A percentile compares a stretch with the other conserved stretches of the same genome.
These are phyloP conservation scores for Cantharis rustica DNA, from an alignment of 2,888 invertebrate species.

Conservation along the genomic window DNA sequence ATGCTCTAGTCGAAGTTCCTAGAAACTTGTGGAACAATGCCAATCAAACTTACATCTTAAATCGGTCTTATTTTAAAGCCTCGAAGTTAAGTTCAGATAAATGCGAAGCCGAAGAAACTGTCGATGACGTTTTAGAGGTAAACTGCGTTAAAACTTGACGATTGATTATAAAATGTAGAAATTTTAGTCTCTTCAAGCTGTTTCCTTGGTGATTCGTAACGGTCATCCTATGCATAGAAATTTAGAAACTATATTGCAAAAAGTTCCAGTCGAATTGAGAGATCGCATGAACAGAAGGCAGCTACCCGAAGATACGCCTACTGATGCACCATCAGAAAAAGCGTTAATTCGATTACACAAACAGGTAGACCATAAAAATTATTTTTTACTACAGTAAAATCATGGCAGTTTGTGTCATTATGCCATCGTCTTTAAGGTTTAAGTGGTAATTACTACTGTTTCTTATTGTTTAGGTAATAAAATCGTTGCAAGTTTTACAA, in stretches of 20 bases:
- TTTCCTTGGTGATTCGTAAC: constrained; percentile 75
- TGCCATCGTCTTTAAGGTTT: too few relatives aligned
- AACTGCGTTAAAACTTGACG: constrained; percentile 34
- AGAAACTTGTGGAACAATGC: constrained; percentile 90
- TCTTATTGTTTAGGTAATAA: constrained; percentile 67
- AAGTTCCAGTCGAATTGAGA: constrained; percentile 79
- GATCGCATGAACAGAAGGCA: constrained; percentile 73
- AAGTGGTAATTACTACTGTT: neutral
- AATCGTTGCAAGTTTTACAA: constrained; percentile 88
- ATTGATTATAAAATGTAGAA: neutral
- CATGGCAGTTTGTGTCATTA: too few relatives aligned
- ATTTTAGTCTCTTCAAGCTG: constrained; percentile 79
- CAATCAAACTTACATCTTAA: constrained; percentile 81
- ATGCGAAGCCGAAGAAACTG: constrained; percentile 95
- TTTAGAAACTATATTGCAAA: constrained; percentile 88
- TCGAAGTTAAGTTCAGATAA: constrained; percentile 94
- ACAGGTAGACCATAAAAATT: constrained; percentile 63
- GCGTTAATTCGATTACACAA: constrained; percentile 88
- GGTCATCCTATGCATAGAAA: constrained; percentile 77
- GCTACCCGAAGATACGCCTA: constrained; percentile 63
- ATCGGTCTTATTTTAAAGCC: constrained; percentile 89
- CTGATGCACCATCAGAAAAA: constrained; percentile 77
- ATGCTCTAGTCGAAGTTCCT: constrained; percentile 95
- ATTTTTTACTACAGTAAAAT: too few relatives aligned
- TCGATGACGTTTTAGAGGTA: constrained; percentile 94